These are phyloP conservation scores for Leptinotarsa juncta DNA, from an alignment of 2,888 invertebrate species.

Conservation along the genomic window DNA sequence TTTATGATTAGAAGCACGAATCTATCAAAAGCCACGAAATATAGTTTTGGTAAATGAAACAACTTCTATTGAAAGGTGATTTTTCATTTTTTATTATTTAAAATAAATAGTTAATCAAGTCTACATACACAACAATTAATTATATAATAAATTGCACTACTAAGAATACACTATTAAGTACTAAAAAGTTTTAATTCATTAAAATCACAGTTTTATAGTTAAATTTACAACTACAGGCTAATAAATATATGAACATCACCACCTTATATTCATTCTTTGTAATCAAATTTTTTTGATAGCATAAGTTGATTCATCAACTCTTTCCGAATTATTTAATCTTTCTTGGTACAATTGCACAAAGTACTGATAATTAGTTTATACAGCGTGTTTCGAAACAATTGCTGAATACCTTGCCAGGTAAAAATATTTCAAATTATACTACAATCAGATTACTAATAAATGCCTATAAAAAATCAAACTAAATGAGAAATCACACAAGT, in stretches of 20 bases:
- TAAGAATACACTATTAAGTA: slow-evolving; percentile 6
- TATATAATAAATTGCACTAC: slow-evolving; percentile 6
- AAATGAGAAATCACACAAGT: neutral
- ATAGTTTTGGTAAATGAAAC: neutral
- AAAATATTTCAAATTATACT: neutral
- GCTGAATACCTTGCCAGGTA: neutral
- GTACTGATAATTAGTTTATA: neutral
- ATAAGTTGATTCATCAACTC: neutral
- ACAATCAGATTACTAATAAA: neutral
- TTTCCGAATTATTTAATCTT: neutral
- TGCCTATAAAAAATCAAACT: slow-evolving; percentile 1
- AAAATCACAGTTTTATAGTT: slow-evolving; percentile 19
- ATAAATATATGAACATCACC: neutral
- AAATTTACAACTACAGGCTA: slow-evolving; percentile 5
- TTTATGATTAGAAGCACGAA: too few relatives aligned
- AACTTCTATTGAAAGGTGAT: neutral
- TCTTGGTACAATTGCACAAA: slow-evolving; percentile 10
- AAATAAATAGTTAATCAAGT: slow-evolving; percentile 14
- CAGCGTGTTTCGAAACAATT: neutral
- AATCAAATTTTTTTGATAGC: neutral
- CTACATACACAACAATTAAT: neutral
- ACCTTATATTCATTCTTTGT: too few relatives aligned
- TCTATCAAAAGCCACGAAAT: neutral
- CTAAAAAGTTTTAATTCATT: slow-evolving; percentile 13
- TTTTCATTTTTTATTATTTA: slow-evolving; percentile 8